Evolutionary conservation across 2,888 invertebrate genomes (phyloP).

Genomic region (Ophion slaviceki): DNA sequence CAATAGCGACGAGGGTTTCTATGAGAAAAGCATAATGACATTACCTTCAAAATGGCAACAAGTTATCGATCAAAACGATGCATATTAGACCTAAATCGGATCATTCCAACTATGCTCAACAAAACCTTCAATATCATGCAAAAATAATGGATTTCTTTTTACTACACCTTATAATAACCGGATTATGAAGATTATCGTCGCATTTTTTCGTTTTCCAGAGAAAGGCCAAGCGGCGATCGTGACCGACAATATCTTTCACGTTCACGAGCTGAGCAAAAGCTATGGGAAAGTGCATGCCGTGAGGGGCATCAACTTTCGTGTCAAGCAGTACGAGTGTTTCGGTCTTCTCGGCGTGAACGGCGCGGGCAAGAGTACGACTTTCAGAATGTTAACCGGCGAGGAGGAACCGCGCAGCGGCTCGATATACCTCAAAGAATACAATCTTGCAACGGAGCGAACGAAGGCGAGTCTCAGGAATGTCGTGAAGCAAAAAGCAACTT

Average conservation of each 20-base stretch:
- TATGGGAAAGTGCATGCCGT: conserved; percentile 92
- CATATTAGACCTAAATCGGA: no score
- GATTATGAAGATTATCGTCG: not conserved
- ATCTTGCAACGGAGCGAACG: conserved; percentile 70
- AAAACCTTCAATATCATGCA: no score
- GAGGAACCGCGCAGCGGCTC: conserved; percentile 83
- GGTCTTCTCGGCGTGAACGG: conserved; percentile 94
- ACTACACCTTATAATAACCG: no score
- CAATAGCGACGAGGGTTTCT: no score
- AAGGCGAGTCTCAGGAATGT: conserved; percentile 67
- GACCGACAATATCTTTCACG: conserved; percentile 84
- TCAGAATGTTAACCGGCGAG: conserved; percentile 96
- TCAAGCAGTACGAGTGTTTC: conserved; percentile 91
- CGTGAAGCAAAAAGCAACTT: no score
- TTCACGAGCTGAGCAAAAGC: conserved; percentile 88
- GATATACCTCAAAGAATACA: conserved; percentile 76
- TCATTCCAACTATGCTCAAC: no score
- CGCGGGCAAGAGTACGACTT: conserved; percentile 94
- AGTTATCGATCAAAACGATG: no score
- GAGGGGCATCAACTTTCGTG: conserved; percentile 89
- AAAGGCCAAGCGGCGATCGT: conserved; percentile 6
- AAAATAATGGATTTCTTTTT: no score
- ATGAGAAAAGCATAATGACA: no score
- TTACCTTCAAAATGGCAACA: no score
- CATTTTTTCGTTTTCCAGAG: not conserved